Base-by-base conservation (phyloP, 2,797 vertebrate genomes). In the Gila robusta region DNA sequence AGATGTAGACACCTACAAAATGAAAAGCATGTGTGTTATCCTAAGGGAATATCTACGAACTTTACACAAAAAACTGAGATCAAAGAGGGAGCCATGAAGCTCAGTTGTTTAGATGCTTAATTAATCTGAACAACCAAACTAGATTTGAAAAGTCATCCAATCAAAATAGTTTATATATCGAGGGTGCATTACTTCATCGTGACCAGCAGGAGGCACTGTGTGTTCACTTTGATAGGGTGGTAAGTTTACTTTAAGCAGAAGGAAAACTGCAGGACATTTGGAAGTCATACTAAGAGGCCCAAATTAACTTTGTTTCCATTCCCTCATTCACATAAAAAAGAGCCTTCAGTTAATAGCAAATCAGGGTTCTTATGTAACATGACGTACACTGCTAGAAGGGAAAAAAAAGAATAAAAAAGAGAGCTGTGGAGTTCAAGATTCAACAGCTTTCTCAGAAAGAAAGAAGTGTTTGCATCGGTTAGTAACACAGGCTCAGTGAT, bases 1-100 rank as follows among this genome's bases (percentile, higher is more conserved):
- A 94, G 90, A 99, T 98, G 94, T 99, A 98, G 94, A 99, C 96
- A 89, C 97, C 98, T 98, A 85, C 39, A 85, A 0, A 0, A 3
- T 4, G 85, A 26, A 67, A 5, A 79, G 52, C n/a, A 78, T 39
- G 66, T 6, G 35, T 44, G n/a, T 66, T 28, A 49, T 72, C 62
- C 19, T 19, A 37, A 81, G 17, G 10, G 6, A 41, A 21, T 19
- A 35, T 69, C 32, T 37, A 35, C 41, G 1, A 41, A n/a, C 70
- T 37, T 54, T 64, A 71, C 82, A 62, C 1, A 70, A 81, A 72
- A 72, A 59, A 59, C 1, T 70, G 39, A 7, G 19, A 59, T 56
- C 17, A 64, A 17, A 59, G n/a, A 69, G 19, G 21, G 9, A 47
- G 37, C 3, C 26, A 35, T 26, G 16, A 49, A 52, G 10, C 6